Evolutionary conservation across 1,140 invertebrate genomes (phyloP), one percentile per base, ranked within the genome.

Genomic region (Trialeurodes vaporariorum): DNA sequence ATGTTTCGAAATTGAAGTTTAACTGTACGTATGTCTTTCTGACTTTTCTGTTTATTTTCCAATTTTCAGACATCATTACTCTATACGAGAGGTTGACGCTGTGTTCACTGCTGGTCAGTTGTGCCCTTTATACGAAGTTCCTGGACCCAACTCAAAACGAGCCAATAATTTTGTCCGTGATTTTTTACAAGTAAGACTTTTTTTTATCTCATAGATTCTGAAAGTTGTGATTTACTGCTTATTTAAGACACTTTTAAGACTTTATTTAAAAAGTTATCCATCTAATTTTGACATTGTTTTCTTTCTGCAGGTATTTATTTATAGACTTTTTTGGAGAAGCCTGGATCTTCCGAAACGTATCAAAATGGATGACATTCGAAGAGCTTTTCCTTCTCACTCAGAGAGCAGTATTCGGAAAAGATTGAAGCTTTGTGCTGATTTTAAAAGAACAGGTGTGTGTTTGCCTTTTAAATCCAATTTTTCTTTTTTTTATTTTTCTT

Each of bases 301-400:
- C 58, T 60, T 63, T 72, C 75, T 98, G 49, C 73, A 93, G 90
- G 94, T 98, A 0, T 99, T 98, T 74, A 99, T 99, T 71, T 98
- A 98, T 77, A 85, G 98, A 68, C 78, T 99, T 59, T 99, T 99
- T 79, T 98, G 96, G 95, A 96, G 94, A 75, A 98, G 94, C 71
- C 81, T 83, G 62, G 94, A 98, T 77, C 87, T 85, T 70, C 95
- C 95, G 0, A 80, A 91, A 21, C 83, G 94, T 71, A 98, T 99
- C 40, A 93, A 92, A 79, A 99, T 99, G 96, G 98, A 99, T 74
- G 97, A 99, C 76, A 98, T 99, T 27, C 98, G 97, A 79, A 87
- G 87, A 75, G 94, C 96, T 0, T 99, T 98, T 78, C 95, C 95
- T 0, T 92, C 92, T 2, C 94, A 98, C 77, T 96, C 94, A 0